Percentiles rank a stretch among this genome's conserved stretches.
phyloP scores from a whole-genome alignment of 1,140 invertebrate species.

The Bombus waltoni region DNA sequence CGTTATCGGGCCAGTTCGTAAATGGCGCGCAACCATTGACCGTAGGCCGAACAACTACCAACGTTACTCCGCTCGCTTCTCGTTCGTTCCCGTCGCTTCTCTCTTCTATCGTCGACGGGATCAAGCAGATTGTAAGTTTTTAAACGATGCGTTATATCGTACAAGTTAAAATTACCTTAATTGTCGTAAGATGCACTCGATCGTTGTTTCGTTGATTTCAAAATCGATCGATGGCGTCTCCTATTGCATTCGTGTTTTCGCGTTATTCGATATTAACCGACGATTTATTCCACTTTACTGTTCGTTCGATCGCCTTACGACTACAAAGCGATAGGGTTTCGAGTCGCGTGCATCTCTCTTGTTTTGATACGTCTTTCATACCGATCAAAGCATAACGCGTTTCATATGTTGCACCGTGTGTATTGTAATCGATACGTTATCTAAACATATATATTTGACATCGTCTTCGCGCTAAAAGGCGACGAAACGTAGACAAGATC shows the following conservation, averaged over 20 bases:
- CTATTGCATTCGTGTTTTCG: not conserved
- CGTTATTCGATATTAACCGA: conserved; percentile 10
- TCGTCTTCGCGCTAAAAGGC: not conserved
- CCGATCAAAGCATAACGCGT: not conserved
- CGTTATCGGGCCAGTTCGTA: not conserved
- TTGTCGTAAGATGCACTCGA: not conserved
- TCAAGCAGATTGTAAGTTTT: not conserved
- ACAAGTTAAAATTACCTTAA: not conserved
- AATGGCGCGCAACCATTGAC: not conserved
- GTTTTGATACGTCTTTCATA: not conserved
- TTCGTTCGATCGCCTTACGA: not conserved
- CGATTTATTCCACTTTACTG: not conserved
- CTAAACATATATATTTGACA: not conserved
- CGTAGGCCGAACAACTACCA: rapidly evolving
- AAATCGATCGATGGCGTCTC: conserved; percentile 15
- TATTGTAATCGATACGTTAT: not conserved
- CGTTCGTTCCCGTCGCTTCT: no score
- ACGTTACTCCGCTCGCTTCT: no score
- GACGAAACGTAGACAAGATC: not conserved
- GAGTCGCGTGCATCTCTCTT: not conserved
- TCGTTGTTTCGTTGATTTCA: not conserved
- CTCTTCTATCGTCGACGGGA: not conserved
- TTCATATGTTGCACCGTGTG: not conserved
- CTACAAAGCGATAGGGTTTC: not conserved
- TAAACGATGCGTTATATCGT: not conserved